Evolutionary conservation across 2,797 vertebrate genomes (phyloP).

Genomic region (Phylloscopus collybita): DNA sequence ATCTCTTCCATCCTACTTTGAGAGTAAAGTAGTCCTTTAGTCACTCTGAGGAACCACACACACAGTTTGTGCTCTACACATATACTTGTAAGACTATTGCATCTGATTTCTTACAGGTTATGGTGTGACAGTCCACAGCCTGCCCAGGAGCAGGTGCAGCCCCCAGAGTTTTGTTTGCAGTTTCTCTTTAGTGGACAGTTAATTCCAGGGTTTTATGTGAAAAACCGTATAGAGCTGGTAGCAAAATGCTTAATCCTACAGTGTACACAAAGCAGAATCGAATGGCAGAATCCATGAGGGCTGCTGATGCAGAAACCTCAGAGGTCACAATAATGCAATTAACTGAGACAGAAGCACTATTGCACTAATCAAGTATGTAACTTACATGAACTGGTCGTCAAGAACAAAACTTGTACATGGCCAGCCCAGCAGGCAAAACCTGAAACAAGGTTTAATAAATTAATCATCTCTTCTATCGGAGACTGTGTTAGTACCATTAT

Average conservation of each 20-base stretch:
- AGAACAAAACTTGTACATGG: background rate
- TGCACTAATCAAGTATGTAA: background rate
- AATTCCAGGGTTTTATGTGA: background rate
- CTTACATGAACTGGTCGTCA: background rate
- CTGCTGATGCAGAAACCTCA: background rate
- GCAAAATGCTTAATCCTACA: background rate
- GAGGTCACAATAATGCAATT: background rate
- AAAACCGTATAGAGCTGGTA: background rate
- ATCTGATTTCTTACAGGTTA: rapidly evolving
- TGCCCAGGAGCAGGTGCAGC: rapidly evolving
- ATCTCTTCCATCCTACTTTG: background rate
- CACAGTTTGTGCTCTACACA: background rate
- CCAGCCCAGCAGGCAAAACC: background rate
- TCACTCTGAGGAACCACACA: background rate
- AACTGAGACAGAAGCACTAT: background rate
- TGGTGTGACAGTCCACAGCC: background rate
- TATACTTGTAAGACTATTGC: background rate
- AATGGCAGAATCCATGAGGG: background rate
- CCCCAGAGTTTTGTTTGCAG: background rate
- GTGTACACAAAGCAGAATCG: background rate
- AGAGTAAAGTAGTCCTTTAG: background rate
- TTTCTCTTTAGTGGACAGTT: background rate
- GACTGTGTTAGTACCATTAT: no score
- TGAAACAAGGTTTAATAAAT: background rate
- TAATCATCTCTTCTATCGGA: background rate